phyloP scores from a whole-genome alignment of 2,797 vertebrate species.

The Chromis chromis region DNA sequence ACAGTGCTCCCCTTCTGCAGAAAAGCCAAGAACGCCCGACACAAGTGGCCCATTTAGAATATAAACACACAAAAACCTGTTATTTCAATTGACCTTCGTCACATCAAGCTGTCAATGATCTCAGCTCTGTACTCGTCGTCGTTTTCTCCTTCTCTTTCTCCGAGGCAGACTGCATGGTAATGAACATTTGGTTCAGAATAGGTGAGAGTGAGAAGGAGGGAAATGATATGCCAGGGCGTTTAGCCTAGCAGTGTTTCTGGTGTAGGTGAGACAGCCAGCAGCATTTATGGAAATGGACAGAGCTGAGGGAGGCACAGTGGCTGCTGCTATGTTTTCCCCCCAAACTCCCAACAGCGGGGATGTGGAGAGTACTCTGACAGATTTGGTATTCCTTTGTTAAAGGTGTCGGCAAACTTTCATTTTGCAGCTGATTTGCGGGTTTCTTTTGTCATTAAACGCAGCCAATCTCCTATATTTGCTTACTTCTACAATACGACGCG shows the following conservation, averaged over 20 bases:
- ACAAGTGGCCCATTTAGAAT: slow-evolving; percentile 87
- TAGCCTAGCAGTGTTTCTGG: slow-evolving; percentile 86
- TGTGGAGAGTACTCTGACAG: slow-evolving; percentile 57
- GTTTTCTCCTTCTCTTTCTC: slow-evolving; percentile 76
- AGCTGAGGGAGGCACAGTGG: slow-evolving; percentile 79
- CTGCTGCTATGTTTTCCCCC: slow-evolving; percentile 69
- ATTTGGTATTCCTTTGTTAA: slow-evolving; percentile 71
- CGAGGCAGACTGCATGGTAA: slow-evolving; percentile 85
- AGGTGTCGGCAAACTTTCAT: slow-evolving; percentile 66
- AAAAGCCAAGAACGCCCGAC: slow-evolving; percentile 75
- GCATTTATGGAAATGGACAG: slow-evolving; percentile 89
- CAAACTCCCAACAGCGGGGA: slow-evolving; percentile 73
- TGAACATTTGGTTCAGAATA: slow-evolving; percentile 86
- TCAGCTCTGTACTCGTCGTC: slow-evolving; percentile 85
- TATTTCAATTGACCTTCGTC: slow-evolving; percentile 91
- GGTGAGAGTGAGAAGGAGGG: slow-evolving; percentile 69
- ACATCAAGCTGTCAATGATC: slow-evolving; percentile 91
- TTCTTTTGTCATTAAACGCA: slow-evolving; percentile 69
- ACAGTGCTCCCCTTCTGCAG: slow-evolving; percentile 76
- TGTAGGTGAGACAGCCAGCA: slow-evolving; percentile 87
- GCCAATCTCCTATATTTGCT: slow-evolving; percentile 53
- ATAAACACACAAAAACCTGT: slow-evolving; percentile 88
- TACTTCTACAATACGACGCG: slow-evolving; percentile 47
- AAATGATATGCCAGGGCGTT: slow-evolving; percentile 87
- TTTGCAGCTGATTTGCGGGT: slow-evolving; percentile 58